These are phyloP conservation scores for silkworm (Bombyx mori) DNA, from an alignment of 1,140 invertebrate genomes.

Conservation along the genomic window DNA sequence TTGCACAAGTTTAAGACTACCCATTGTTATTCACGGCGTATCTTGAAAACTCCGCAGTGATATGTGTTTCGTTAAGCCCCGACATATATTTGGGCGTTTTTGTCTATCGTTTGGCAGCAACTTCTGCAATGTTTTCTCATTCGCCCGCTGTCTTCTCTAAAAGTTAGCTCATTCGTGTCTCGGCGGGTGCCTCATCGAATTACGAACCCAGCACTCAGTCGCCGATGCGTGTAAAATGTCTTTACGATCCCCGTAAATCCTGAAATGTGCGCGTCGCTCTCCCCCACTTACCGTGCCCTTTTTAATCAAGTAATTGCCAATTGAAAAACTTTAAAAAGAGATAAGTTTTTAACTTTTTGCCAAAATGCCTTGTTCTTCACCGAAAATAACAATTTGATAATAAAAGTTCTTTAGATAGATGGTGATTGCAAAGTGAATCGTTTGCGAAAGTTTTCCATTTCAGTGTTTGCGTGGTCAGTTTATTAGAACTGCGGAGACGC, in stretches of 20 bases:
- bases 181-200: slow-evolving; percentile 41
- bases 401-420: no score
- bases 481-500: no score
- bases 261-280: slow-evolving; percentile 25
- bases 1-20: slow-evolving; percentile 29
- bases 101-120: slow-evolving; percentile 47
- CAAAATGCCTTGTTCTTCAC: no score
- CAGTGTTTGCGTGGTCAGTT: no score
- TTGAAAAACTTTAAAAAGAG: slow-evolving; percentile 44
- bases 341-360: slow-evolving; percentile 13
- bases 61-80: slow-evolving; percentile 37
- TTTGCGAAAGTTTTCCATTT: no score
- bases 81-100: slow-evolving; percentile 47
- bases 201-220: slow-evolving; percentile 43
- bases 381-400: no score
- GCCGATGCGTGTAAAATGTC: slow-evolving; percentile 58
- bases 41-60: slow-evolving; percentile 37
- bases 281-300: slow-evolving; percentile 8
- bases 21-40: slow-evolving; percentile 42
- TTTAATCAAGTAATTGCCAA: slow-evolving; percentile 57
- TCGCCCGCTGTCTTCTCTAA: slow-evolving; percentile 42
- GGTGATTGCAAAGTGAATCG: no score
- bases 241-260: slow-evolving; percentile 45
- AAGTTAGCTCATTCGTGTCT: slow-evolving; percentile 54
- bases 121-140: slow-evolving; percentile 59